Evolutionary conservation across 2,113 vertebrate species (phyloP), one percentile per base, ranked within the genome.

Genomic region (Podiceps cristatus): DNA sequence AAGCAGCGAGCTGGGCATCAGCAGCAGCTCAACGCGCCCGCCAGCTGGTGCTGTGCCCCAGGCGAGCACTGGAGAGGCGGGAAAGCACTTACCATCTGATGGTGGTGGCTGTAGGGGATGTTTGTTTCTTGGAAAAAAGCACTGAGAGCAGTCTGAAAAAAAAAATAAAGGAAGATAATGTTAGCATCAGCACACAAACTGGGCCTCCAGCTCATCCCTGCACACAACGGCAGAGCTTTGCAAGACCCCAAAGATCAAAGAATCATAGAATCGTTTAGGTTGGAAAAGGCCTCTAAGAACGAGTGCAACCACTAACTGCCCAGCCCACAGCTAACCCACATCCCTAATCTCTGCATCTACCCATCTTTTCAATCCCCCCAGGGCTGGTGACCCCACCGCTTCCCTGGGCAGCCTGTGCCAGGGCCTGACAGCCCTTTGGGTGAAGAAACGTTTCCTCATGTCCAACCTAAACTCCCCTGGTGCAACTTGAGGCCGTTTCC

Each of bases 41-140:
- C 88, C 84, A 89, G 77, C 90, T 88, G 86, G 96, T 85, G 80
- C 95, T 80, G 60, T 49, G 88, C 55, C 71, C 86, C 33, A 2
- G 64, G 45, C 3, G 5, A 86, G 52, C 1, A 0, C 55, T 29
- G 49, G n/a, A 27, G 52, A 92, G 62, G 25, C 60, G 45, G 71
- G 53, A 81, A 74, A 62, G 67, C 92, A 99, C 99, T 99, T 98
- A 99, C 99, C 99, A 99, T 99, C 98, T 99, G 99, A 99, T 99
- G 99, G 98, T 99, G 99, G 97, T 99, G 99, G 97, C 98, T 99
- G 97, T 99, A 99, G 92, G 99, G 99, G 96, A 99, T 99, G 98
- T 99, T 99, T 94, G 99, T 99, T 98, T 99, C 99, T 98, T 99
- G 99, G 97, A 99, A 99, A 98, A 99, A 99, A 98, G 99, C 99